Evolutionary conservation across 2,888 invertebrate species (phyloP).

Genomic region (Lepetodrilus schrolli): DNA sequence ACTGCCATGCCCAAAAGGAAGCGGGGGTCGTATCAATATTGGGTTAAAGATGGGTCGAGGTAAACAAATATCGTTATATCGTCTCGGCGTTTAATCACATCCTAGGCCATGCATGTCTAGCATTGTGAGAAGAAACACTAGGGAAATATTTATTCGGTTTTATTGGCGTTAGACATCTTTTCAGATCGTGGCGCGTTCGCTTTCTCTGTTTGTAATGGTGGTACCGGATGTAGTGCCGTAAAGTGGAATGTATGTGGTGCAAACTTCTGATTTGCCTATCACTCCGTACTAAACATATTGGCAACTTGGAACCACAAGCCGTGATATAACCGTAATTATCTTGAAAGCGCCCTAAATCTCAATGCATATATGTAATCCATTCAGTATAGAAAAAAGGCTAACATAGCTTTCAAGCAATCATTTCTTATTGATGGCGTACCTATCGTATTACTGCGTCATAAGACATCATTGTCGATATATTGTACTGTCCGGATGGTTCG

Average conservation of each 20-base stretch:
- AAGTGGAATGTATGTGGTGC: not conserved
- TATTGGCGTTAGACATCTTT: conserved; percentile 19
- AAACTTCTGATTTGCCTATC: not conserved
- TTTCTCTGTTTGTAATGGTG: not conserved
- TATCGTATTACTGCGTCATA: too few relatives aligned
- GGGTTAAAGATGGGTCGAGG: conserved; percentile 6
- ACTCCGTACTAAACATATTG: not conserved
- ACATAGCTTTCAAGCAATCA: too few relatives aligned
- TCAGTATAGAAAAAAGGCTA: too few relatives aligned
- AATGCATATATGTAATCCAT: too few relatives aligned
- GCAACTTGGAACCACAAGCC: not conserved
- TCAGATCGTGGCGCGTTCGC: not conserved
- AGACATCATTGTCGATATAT: too few relatives aligned
- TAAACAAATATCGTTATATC: not conserved
- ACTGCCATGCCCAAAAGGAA: not conserved
- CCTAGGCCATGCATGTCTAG: not conserved
- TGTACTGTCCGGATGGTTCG: too few relatives aligned
- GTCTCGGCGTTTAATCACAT: conserved; percentile 22
- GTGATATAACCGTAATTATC: too few relatives aligned
- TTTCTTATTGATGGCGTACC: too few relatives aligned
- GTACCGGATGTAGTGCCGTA: not conserved
- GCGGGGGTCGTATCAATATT: conserved; percentile 24
- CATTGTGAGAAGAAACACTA: not conserved
- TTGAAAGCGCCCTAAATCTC: too few relatives aligned
- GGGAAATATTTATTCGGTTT: conserved; percentile 17